A percentile compares a stretch with the other conserved stretches of the same genome.
Evolutionary conservation across 2,888 invertebrate genomes (phyloP).

Genomic region (Pristionchus maxplancki): DNA sequence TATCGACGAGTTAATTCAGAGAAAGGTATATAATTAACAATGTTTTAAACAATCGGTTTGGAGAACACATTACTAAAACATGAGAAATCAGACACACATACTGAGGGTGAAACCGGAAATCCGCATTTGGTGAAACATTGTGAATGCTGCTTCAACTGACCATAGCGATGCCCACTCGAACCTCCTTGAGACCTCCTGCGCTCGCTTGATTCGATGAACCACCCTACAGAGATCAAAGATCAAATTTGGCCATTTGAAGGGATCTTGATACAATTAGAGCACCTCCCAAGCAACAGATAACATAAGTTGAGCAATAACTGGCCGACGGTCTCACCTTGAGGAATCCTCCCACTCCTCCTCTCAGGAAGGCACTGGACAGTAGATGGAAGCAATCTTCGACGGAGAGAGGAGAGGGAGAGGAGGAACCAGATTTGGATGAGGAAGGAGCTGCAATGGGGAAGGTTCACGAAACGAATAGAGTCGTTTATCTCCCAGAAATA

Average conservation of each 20-base stretch:
- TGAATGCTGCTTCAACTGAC: slow-evolving; percentile 80
- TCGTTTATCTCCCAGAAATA: neutral
- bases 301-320: too few relatives aligned
- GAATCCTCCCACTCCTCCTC: slow-evolving; percentile 90
- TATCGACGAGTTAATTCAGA: too few relatives aligned
- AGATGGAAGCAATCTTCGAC: slow-evolving; percentile 92
- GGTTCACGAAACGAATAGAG: neutral
- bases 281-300: neutral
- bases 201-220: slow-evolving; percentile 50
- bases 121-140: neutral
- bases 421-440: slow-evolving; percentile 27
- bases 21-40: too few relatives aligned
- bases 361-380: slow-evolving; percentile 92
- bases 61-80: neutral
- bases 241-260: slow-evolving; percentile 79
- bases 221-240: slow-evolving; percentile 48
- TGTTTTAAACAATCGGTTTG: too few relatives aligned
- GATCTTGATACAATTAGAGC: neutral
- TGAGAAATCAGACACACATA: neutral
- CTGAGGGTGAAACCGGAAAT: neutral
- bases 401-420: slow-evolving; percentile 50
- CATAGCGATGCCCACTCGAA: slow-evolving; percentile 96
- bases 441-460: neutral
- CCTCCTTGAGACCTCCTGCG: slow-evolving; percentile 93
- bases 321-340: slow-evolving; percentile 87